Percentiles rank a stretch among this genome's conserved stretches.
These are phyloP conservation scores for Vanessa cardui DNA, from an alignment of 2,888 invertebrate genomes.

Conservation along the genomic window DNA sequence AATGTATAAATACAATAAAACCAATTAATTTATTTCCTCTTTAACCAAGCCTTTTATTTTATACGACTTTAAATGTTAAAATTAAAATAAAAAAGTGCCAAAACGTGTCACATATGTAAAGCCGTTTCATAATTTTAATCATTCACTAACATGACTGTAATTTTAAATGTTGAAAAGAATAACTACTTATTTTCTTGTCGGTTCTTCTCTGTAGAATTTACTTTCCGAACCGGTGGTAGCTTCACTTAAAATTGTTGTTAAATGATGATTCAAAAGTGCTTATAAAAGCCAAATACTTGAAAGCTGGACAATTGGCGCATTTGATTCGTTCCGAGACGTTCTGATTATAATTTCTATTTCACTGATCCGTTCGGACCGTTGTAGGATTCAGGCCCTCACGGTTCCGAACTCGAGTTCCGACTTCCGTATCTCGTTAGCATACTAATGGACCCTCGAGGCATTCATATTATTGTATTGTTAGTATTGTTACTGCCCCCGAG, in stretches of 20 bases:
- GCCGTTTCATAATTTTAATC: not conserved
- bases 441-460: constrained; percentile 63
- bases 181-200: no score
- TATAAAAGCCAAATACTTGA: no score
- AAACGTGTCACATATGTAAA: not conserved
- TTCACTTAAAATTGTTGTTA: no score
- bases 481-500: constrained; percentile 36
- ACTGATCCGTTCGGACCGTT: constrained; percentile 17
- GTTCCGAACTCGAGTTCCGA: constrained; percentile 40
- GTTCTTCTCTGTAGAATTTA: no score
- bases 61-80: constrained; percentile 32
- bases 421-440: constrained; percentile 54
- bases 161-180: no score
- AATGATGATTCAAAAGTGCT: no score
- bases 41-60: constrained; percentile 32
- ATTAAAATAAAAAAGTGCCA: constrained; percentile 28
- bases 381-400: constrained; percentile 36
- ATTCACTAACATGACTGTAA: no score
- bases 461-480: constrained; percentile 53
- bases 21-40: not conserved
- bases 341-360: constrained; percentile 13
- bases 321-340: no score
- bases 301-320: no score
- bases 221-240: no score
- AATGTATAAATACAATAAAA: no score